These are phyloP conservation scores for Lipotes vexillifer DNA, from an alignment of 2,113 vertebrate species.

Conservation along the genomic window DNA sequence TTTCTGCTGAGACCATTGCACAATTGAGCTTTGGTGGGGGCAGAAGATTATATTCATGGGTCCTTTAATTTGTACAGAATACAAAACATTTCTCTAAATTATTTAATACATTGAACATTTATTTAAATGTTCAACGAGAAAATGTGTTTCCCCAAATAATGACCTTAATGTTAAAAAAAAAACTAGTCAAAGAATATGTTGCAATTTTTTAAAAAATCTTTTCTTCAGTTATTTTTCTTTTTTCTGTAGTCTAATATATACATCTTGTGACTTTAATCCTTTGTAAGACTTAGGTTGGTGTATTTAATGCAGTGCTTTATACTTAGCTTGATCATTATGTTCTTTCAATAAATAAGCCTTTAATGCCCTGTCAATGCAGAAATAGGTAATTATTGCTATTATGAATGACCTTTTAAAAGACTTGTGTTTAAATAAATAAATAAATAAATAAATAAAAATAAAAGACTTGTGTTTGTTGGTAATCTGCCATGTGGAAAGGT, in stretches of 20 bases:
- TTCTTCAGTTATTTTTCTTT: neutral
- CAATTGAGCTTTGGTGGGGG: constrained; percentile 67
- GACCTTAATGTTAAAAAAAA: constrained; percentile 70
- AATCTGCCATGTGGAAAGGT: neutral
- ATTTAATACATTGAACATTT: constrained; percentile 61
- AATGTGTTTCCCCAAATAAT: constrained; percentile 58
- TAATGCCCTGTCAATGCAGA: neutral
- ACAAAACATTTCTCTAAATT: constrained; percentile 74
- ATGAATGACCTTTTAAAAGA: neutral
- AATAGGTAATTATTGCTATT: neutral
- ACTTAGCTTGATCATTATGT: neutral
- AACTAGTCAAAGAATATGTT: constrained; percentile 62
- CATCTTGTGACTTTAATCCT: neutral
- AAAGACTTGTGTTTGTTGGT: neutral
- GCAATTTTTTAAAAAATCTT: constrained; percentile 9
- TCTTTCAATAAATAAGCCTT: neutral
- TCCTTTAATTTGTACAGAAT: constrained; percentile 70
- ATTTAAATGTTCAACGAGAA: constrained; percentile 69
- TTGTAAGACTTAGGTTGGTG: neutral
- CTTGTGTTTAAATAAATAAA: too few species aligned
- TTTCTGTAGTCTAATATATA: neutral
- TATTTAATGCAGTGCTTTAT: constrained; percentile 8
- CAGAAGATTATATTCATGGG: constrained; percentile 3
- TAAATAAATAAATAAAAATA: too few species aligned
- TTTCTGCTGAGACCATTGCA: constrained; percentile 69